Percentiles rank a stretch among this genome's conserved stretches.
These are phyloP conservation scores for Falco berigora DNA, from an alignment of 2,797 vertebrate genomes.

Conservation along the genomic window DNA sequence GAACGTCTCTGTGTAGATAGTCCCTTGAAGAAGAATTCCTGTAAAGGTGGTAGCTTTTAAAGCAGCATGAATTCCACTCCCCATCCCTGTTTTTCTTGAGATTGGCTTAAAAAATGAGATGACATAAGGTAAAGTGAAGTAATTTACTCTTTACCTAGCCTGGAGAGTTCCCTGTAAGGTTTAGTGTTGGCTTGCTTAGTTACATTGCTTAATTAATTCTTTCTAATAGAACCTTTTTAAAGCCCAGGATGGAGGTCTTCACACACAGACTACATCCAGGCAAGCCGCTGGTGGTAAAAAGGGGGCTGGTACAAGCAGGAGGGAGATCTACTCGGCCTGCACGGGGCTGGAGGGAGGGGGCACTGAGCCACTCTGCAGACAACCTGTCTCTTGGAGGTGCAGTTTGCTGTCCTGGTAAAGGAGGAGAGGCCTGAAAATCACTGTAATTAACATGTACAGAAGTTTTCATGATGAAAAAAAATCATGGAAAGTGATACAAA, in stretches of 20 bases:
- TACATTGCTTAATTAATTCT: neutral
- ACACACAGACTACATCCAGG: neutral
- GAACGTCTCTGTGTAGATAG: neutral
- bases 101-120: neutral
- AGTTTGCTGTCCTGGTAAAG: neutral
- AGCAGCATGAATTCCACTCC: neutral
- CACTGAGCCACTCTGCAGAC: neutral
- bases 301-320: neutral
- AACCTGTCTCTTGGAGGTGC: neutral
- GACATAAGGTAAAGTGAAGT: neutral
- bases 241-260: neutral
- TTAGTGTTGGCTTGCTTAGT: neutral
- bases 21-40: neutral
- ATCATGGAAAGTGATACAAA: neutral
- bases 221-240: neutral
- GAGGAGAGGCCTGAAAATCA: neutral
- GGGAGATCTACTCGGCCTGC: neutral
- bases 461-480: neutral
- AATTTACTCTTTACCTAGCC: neutral
- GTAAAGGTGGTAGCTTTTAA: neutral
- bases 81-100: neutral
- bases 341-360: neutral
- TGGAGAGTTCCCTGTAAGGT: neutral
- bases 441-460: neutral
- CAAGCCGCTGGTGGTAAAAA: neutral